These are phyloP conservation scores for Caenorhabditis doughertyi DNA, from an alignment of 2,888 invertebrate species.

Conservation along the genomic window DNA sequence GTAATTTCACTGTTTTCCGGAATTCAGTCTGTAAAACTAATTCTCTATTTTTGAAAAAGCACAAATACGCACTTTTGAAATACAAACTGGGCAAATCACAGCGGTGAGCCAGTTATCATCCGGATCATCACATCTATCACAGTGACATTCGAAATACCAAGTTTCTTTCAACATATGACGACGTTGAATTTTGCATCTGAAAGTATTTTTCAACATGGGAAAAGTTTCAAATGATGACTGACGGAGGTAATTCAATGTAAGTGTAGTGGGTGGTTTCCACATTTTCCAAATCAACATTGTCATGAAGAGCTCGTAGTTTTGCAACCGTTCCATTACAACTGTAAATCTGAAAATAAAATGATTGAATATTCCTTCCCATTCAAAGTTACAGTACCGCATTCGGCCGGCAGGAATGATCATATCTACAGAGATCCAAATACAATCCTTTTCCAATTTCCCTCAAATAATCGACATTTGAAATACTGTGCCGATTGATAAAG, in stretches of 20 bases:
- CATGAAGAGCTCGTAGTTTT: conserved; percentile 76
- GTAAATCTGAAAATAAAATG: conserved; percentile 70
- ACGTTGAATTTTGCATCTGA: conserved; percentile 73
- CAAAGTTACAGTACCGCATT: conserved; percentile 73
- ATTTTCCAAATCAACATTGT: conserved; percentile 77
- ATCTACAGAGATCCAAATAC: conserved; percentile 82
- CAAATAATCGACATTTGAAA: conserved; percentile 79
- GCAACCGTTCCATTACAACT: conserved; percentile 79
- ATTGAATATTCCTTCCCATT: neutral
- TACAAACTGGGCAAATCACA: conserved; percentile 77
- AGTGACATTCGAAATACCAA: conserved; percentile 82
- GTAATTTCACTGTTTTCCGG: conserved; percentile 56
- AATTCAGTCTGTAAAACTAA: conserved; percentile 34
- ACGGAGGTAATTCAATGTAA: conserved; percentile 81
- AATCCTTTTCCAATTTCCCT: conserved; percentile 83
- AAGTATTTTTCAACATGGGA: neutral
- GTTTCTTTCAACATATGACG: conserved; percentile 79
- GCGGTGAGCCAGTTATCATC: conserved; percentile 79
- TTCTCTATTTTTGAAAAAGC: neutral
- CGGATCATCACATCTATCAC: conserved; percentile 80
- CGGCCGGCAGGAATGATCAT: conserved; percentile 82
- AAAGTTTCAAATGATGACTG: conserved; percentile 26
- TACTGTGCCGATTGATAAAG: conserved; percentile 83
- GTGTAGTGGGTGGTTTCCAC: conserved; percentile 79
- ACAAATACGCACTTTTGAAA: conserved; percentile 39